Evolutionary conservation across 1,140 invertebrate species (phyloP).

Genomic region (Acromyrmex echinatior): DNA sequence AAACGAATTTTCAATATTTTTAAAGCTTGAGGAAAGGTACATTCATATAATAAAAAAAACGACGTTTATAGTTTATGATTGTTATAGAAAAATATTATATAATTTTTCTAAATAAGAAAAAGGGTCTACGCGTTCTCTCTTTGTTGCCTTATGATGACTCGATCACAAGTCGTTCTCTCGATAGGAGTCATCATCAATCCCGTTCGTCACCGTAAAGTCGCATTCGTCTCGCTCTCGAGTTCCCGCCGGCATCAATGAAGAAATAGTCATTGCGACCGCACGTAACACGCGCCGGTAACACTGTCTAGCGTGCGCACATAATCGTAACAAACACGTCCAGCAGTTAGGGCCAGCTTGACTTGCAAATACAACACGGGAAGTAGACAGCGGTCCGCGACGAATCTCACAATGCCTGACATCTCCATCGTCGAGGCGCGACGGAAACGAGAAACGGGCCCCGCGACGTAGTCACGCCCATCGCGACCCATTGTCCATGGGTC

Average conservation of each 20-base stretch:
- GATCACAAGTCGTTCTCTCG: constrained; percentile 17
- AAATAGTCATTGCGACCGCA: constrained; percentile 68
- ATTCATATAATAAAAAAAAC: not conserved
- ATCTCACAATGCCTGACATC: constrained; percentile 84
- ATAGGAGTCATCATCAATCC: constrained; percentile 52
- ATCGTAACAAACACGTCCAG: constrained; percentile 55
- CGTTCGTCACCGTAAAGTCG: constrained; percentile 24
- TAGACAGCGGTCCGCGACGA: constrained; percentile 83
- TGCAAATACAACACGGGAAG: constrained; percentile 46
- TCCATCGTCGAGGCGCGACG: constrained; percentile 78
- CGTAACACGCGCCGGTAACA: constrained; percentile 60
- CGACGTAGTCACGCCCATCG: constrained; percentile 71
- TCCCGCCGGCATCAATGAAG: constrained; percentile 62
- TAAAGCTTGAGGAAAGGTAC: not conserved
- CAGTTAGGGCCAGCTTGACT: constrained; percentile 21
- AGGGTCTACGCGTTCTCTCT: not conserved
- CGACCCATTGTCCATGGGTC: constrained; percentile 61
- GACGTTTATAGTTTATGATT: not conserved
- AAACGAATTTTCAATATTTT: not conserved
- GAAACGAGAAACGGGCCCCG: constrained; percentile 56
- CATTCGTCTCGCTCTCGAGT: constrained; percentile 62
- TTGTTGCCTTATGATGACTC: not conserved
- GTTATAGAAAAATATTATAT: not conserved
- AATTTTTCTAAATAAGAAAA: not conserved
- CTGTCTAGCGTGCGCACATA: constrained; percentile 39